Evolutionary conservation across 2,113 vertebrate species (phyloP).

Genomic region (Oncorhynchus clarkii): DNA sequence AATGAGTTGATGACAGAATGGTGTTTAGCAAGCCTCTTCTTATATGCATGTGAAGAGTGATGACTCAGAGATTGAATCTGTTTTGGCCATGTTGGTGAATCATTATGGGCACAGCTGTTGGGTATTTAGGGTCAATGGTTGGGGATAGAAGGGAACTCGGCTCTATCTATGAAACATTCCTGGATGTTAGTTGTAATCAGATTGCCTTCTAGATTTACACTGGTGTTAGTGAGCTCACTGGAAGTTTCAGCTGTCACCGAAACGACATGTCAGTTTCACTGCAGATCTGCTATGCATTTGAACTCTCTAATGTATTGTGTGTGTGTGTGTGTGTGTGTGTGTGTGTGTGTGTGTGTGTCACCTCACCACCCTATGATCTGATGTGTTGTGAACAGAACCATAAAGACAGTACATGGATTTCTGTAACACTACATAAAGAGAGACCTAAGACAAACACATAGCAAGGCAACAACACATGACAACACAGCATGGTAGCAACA

Average conservation of each 20-base stretch:
- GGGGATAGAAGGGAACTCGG: neutral
- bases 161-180: slow-evolving; percentile 16
- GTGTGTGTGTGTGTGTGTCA: neutral
- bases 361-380: no score
- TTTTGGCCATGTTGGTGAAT: neutral
- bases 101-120: neutral
- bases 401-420: no score
- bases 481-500: no score
- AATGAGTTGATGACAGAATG: slow-evolving; percentile 35
- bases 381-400: no score
- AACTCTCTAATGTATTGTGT: neutral
- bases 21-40: slow-evolving; percentile 9
- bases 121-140: neutral
- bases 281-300: slow-evolving; percentile 1
- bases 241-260: slow-evolving; percentile 23
- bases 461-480: no score
- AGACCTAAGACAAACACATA: no score
- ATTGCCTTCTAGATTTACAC: slow-evolving; percentile 21
- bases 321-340: neutral
- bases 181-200: slow-evolving; percentile 23
- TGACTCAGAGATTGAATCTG: slow-evolving; percentile 3
- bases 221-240: slow-evolving; percentile 14
- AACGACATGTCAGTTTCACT: neutral
- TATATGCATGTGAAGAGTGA: neutral
- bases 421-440: no score